These are phyloP conservation scores for Phoeniculus purpureus DNA, from an alignment of 2,797 vertebrate species.

Conservation along the genomic window DNA sequence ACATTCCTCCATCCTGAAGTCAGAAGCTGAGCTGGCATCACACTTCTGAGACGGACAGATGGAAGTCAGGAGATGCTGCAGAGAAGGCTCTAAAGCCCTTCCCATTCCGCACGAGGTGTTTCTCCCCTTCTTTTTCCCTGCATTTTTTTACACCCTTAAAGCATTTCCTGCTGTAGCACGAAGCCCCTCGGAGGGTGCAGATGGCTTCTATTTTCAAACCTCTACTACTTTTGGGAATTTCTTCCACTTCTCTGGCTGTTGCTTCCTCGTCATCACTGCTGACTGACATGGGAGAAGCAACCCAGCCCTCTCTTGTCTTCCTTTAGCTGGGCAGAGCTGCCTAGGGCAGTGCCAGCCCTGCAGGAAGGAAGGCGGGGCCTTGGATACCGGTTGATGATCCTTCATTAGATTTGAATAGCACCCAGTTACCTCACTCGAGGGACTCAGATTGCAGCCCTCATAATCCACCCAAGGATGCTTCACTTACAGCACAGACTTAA, in stretches of 20 bases:
- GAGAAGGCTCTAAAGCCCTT: not conserved
- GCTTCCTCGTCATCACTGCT: constrained; percentile 32
- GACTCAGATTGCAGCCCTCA: not conserved
- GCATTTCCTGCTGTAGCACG: constrained; percentile 57
- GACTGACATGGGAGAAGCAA: constrained; percentile 16
- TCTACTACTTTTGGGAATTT: constrained; percentile 73
- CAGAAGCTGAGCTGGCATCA: not conserved
- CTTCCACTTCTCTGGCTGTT: constrained; percentile 61
- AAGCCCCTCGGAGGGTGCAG: constrained; percentile 41
- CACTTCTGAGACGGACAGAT: not conserved
- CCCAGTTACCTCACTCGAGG: not conserved
- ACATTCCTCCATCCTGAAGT: constrained; percentile 11
- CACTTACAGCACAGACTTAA: not conserved
- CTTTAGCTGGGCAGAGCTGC: not conserved
- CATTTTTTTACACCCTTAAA: constrained; percentile 53
- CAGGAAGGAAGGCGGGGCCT: not conserved
- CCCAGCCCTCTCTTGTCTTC: not conserved
- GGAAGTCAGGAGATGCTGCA: not conserved
- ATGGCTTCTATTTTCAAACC: constrained; percentile 73
- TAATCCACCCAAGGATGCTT: not conserved
- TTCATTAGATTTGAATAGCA: not conserved
- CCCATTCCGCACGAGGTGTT: not conserved
- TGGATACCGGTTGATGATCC: not conserved
- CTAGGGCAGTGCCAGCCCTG: not conserved
- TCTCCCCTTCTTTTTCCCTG: not conserved